Conservation (phyloP, 2,888 invertebrate species). For the Apamea epomidion region DNA sequence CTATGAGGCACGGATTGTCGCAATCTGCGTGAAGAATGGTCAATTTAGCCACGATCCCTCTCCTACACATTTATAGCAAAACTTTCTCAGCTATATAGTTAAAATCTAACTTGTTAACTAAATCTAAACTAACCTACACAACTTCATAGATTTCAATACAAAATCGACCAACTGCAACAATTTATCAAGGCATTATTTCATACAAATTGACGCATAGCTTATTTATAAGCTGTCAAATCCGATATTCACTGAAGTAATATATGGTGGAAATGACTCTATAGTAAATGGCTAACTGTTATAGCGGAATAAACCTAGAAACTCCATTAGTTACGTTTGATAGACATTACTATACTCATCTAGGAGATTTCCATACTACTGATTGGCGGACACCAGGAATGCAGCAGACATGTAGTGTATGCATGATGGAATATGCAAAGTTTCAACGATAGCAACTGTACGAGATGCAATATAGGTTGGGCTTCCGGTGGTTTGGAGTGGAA, state of each 20-base stretch:
- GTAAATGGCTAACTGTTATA: not conserved
- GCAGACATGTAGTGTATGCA: conserved; percentile 2
- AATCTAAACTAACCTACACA: too few species aligned
- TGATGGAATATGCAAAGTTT: not conserved
- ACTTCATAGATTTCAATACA: not conserved
- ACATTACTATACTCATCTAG: conserved; percentile 4
- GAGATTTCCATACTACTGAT: conserved; percentile 47
- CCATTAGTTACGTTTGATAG: conserved; percentile 14
- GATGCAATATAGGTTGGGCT: not conserved
- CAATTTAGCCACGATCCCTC: not conserved
- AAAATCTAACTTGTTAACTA: not conserved
- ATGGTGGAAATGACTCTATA: conserved; percentile 4
- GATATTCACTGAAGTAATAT: conserved; percentile 13
- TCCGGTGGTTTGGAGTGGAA: not conserved
- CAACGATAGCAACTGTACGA: not conserved
- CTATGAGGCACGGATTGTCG: not conserved
- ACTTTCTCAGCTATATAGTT: not conserved
- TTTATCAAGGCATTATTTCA: conserved; percentile 5
- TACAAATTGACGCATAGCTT: not conserved
- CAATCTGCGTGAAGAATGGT: not conserved
- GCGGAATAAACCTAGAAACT: conserved; percentile 42
- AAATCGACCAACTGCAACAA: not conserved
- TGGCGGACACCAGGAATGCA: not conserved
- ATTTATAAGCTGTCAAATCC: conserved; percentile 23
- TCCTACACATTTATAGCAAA: not conserved